Conservation (phyloP, 2,888 invertebrate species). For the Pollenia amentaria region DNA sequence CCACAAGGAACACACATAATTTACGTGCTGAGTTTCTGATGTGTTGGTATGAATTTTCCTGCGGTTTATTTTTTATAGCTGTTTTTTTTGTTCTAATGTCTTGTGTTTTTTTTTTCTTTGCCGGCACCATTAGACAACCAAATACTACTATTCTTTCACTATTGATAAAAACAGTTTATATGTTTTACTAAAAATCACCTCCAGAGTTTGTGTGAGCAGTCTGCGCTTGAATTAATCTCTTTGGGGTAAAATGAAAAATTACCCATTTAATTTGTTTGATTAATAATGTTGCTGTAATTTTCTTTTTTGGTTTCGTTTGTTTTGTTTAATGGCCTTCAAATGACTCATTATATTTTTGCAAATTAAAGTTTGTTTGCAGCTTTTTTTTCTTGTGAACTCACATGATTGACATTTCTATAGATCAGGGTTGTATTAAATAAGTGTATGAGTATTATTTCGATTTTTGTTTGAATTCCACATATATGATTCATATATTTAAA, state of each 20-base stretch:
- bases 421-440: slow-evolving; percentile 26
- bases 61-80: slow-evolving; percentile 6
- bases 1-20: slow-evolving; percentile 84
- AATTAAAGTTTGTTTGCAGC: slow-evolving; percentile 16
- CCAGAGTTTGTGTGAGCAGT: slow-evolving; percentile 38
- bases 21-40: slow-evolving; percentile 84
- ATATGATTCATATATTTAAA: slow-evolving; percentile 29
- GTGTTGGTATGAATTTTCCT: slow-evolving; percentile 59
- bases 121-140: slow-evolving; percentile 53
- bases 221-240: slow-evolving; percentile 47
- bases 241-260: slow-evolving; percentile 55
- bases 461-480: slow-evolving; percentile 19
- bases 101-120: slow-evolving; percentile 31
- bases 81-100: background rate
- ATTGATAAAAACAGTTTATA: slow-evolving; percentile 55
- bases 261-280: slow-evolving; percentile 60
- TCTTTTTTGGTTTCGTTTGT: background rate
- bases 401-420: slow-evolving; percentile 59
- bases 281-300: slow-evolving; percentile 16
- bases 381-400: background rate
- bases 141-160: background rate
- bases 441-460: background rate
- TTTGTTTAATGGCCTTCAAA: slow-evolving; percentile 20
- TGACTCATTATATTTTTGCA: slow-evolving; percentile 43
- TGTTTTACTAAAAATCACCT: slow-evolving; percentile 33